phyloP scores from a whole-genome alignment of 2,113 vertebrate species.

The Calyptommatus sinebrachiatus region DNA sequence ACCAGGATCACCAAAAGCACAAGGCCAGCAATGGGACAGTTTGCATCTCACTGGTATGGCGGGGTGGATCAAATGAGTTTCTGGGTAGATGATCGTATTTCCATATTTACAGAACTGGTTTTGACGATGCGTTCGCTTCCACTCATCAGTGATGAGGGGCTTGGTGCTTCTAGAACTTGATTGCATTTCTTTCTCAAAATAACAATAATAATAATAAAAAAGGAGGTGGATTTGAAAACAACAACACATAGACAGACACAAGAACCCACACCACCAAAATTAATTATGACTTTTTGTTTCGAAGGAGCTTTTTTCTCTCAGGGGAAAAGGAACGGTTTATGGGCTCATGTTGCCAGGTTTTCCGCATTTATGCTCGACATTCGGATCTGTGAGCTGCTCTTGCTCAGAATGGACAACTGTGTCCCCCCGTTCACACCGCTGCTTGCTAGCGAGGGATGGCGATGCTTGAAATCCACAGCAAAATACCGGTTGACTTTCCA shows the following conservation, averaged over 20 bases:
- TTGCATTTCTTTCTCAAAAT: background rate
- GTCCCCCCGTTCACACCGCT: slow-evolving; percentile 97
- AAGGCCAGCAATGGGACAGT: slow-evolving; percentile 40
- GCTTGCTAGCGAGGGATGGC: slow-evolving; percentile 97
- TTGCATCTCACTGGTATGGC: slow-evolving; percentile 47
- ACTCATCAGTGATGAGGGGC: background rate
- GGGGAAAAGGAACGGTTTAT: slow-evolving; percentile 39
- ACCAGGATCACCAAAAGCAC: slow-evolving; percentile 52
- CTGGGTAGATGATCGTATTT: slow-evolving; percentile 35
- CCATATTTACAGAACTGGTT: slow-evolving; percentile 52
- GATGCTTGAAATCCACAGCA: slow-evolving; percentile 98
- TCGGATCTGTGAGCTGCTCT: slow-evolving; percentile 99
- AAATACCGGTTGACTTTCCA: slow-evolving; percentile 99
- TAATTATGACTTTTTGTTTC: slow-evolving; percentile 35
- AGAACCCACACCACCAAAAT: slow-evolving; percentile 39
- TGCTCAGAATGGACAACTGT: slow-evolving; percentile 98
- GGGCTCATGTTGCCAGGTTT: slow-evolving; percentile 89
- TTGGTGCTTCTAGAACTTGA: background rate
- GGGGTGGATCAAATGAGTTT: slow-evolving; percentile 35
- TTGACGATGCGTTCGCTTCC: background rate
- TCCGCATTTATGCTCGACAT: slow-evolving; percentile 96
- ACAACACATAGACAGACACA: slow-evolving; percentile 1
- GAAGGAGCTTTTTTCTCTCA: slow-evolving; percentile 30
- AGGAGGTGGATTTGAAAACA: slow-evolving; percentile 5
- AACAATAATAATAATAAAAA: background rate